Base-by-base conservation (phyloP, 1,140 invertebrate species). In the Sycophaga agraensis region DNA sequence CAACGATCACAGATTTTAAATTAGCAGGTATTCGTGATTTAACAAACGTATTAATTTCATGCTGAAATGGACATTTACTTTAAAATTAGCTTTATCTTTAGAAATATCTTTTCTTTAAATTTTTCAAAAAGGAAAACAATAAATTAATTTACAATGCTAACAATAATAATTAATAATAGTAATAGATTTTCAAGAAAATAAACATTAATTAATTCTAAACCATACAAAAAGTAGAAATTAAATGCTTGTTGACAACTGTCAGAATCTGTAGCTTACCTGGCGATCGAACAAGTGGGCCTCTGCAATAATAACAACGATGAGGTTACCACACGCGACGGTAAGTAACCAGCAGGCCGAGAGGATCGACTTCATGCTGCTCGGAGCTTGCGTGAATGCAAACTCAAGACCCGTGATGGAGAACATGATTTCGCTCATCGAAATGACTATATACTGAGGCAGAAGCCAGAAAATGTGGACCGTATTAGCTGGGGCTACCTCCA, bases 371-470 rank as follows among this genome's bases (percentile, higher is more conserved):
- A 98, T 96, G 62, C 87, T 90, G n/a, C 80, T 74, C 0, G 95
- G 95, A 0, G 94, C 91, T 84, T 97, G 87, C 7, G 88, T 89
- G 75, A 96, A 98, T 0, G 93, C 91, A 79, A 97, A 97, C 68
- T 95, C 91, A 9, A 96, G 82, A 9, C 94, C 95, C 0, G 93
- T 97, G 14, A 97, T 86, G 0, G 91, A 93, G 74, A 96, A 96
- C 82, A 97, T 87, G 22, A 97, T 92, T 78, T 88, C 84, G 0
- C 86, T 94, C 63, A 89, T 82, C 0, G 94, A 96, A 62, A 97
- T 89, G 1, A 95, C 77, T 21, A 95, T 76, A 72, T 95, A 94
- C 73, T 96, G 94, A 0, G 94, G 93, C 14, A 96, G 73, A 63
- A 95, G 83, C 88, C 88, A 93, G 0, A 94, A 72, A 63, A 96